Evolutionary conservation across 2,797 vertebrate species (phyloP), one percentile per base, ranked within the genome.

Genomic region (Cirrhinus molitorella): DNA sequence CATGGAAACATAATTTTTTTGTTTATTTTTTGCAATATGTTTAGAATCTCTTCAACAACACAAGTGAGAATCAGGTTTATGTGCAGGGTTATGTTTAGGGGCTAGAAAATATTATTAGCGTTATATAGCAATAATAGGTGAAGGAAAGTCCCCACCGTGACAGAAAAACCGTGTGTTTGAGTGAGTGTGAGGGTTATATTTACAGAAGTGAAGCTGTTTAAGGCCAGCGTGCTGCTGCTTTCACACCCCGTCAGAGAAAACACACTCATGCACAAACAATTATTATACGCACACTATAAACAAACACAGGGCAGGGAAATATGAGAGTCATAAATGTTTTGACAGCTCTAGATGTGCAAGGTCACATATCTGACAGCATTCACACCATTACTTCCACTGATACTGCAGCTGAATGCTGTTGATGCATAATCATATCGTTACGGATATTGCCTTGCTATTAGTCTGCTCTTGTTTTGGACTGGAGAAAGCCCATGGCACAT

Each of bases 131-230:
- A 8, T 16, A 51, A 2, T 16, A 68, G 66, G 11, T 37, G 45
- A 49, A 47, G 43, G 43, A 71, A 71, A 71, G 68, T 71, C 40
- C 67, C 68, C 28, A 21, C 14, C 14, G 17, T 49, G 43, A 19
- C 16, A 53, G 13, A 47, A 71, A 71, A 71, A 40, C 7, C 8
- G 67, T 25, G 7, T 23, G 14, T 5, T 37, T 16, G 43, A 28
- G 12, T 70, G 19, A 21, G 28, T 72, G 74, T 47, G 51, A 57
- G 47, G 37, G 21, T 47, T 63, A 12, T 81, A 49, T 61, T 81
- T 74, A 67, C 63, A 57, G 70, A 74, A 79, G 85, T 66, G 78
- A 61, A 84, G 47, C 79, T 72, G 74, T 49, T 73, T 68, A 77
- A 84, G 68, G 61, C 55, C 55, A 83, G 51, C 0, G 7, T 76